Conservation (phyloP, 1,140 invertebrate genomes). For the Cyphomyrmex costatus region DNA sequence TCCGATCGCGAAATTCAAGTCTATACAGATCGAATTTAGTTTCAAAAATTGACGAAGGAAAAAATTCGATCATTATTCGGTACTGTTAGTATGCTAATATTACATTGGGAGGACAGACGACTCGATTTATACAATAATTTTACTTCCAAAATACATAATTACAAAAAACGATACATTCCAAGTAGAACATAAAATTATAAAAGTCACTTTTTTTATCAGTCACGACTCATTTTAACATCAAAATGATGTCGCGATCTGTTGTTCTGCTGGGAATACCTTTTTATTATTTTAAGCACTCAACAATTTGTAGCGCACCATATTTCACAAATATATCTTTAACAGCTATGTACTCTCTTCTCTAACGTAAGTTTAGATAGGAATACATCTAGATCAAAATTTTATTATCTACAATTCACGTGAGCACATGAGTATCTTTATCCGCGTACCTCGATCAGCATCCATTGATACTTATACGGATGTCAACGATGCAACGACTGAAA, state of each 20-base stretch:
- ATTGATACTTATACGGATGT: slow-evolving; percentile 4
- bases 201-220: no score
- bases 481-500: slow-evolving; percentile 8
- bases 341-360: not conserved
- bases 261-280: not conserved
- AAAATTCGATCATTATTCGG: not conserved
- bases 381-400: not conserved
- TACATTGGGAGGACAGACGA: not conserved
- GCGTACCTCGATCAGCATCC: slow-evolving; percentile 50
- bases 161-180: not conserved
- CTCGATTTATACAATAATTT: not conserved
- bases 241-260: no score
- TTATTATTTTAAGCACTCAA: not conserved
- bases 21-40: slow-evolving; percentile 5
- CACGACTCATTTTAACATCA: no score
- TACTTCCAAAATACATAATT: not conserved
- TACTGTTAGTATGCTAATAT: not conserved
- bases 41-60: not conserved
- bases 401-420: not conserved
- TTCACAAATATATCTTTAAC: not conserved
- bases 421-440: not conserved
- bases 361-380: not conserved
- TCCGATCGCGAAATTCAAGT: slow-evolving; percentile 46
- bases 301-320: not conserved
- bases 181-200: no score